Percentiles rank a stretch among this genome's conserved stretches.
Evolutionary conservation across 2,113 vertebrate genomes (phyloP).

Genomic region (Microtus oregoni): DNA sequence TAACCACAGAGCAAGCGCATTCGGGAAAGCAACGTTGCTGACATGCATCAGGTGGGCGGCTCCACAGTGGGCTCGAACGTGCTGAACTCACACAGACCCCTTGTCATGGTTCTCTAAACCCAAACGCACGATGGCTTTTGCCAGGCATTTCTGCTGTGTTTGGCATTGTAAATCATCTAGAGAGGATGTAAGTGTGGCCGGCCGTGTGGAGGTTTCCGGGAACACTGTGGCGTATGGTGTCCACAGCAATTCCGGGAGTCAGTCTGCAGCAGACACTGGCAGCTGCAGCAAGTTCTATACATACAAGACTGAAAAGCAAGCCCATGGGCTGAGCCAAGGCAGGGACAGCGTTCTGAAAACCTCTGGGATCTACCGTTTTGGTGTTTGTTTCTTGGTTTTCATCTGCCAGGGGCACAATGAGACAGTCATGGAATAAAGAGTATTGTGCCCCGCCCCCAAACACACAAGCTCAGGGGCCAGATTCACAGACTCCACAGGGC

Average conservation of each 20-base stretch:
- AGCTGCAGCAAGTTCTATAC: neutral
- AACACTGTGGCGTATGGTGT: too few species aligned
- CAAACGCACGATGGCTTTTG: neutral
- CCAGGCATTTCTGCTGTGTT: neutral
- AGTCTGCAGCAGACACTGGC: neutral
- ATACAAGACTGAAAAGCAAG: neutral
- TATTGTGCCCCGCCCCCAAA: too few species aligned
- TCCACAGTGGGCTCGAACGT: neutral
- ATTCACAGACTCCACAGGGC: rapidly evolving
- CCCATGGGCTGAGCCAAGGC: neutral
- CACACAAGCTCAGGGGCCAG: too few species aligned
- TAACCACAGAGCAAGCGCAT: neutral
- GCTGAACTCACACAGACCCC: neutral
- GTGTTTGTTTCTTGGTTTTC: neutral
- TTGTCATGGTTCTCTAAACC: neutral
- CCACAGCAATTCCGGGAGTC: neutral
- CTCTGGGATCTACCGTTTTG: neutral
- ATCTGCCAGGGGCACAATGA: too few species aligned
- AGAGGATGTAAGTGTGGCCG: neutral
- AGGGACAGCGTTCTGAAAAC: neutral
- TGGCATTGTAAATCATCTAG: neutral
- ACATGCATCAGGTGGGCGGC: too few species aligned
- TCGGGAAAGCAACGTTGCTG: too few species aligned
- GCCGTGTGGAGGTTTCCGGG: neutral
- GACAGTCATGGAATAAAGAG: neutral